phyloP scores from a whole-genome alignment of 2,797 vertebrate species.

The Pseudomugil gertrudae region DNA sequence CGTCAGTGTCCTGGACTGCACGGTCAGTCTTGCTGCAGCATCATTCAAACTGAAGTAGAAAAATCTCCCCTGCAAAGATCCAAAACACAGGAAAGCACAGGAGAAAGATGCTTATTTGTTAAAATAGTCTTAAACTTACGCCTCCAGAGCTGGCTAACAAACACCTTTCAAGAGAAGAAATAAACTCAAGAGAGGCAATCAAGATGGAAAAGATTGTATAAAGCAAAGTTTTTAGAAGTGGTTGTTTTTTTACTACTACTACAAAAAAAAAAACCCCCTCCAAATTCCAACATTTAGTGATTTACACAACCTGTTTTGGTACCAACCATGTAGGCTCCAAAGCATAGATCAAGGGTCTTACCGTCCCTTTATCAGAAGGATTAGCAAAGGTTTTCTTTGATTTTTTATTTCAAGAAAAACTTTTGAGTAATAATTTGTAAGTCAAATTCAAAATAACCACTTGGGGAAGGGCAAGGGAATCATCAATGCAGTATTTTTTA shows the following conservation, averaged over 20 bases:
- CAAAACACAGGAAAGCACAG: background rate
- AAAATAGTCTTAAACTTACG: slow-evolving; percentile 1
- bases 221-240: background rate
- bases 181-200: slow-evolving; percentile 10
- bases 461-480: background rate
- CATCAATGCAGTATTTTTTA: background rate
- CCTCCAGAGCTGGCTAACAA: background rate
- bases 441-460: background rate
- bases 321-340: background rate
- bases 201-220: background rate
- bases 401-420: background rate
- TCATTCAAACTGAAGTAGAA: slow-evolving; percentile 74
- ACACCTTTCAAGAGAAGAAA: slow-evolving; percentile 1
- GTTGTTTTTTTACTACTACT: background rate
- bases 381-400: background rate
- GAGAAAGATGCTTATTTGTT: background rate
- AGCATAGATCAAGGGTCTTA: too few species aligned
- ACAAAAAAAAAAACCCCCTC: background rate
- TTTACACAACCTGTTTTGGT: background rate
- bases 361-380: background rate
- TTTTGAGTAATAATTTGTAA: background rate
- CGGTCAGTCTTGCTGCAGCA: slow-evolving; percentile 46
- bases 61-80: slow-evolving; percentile 73
- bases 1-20: slow-evolving; percentile 51
- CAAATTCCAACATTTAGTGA: background rate